Base-by-base conservation (phyloP, 2,797 vertebrate genomes). In the Morelia viridis region DNA sequence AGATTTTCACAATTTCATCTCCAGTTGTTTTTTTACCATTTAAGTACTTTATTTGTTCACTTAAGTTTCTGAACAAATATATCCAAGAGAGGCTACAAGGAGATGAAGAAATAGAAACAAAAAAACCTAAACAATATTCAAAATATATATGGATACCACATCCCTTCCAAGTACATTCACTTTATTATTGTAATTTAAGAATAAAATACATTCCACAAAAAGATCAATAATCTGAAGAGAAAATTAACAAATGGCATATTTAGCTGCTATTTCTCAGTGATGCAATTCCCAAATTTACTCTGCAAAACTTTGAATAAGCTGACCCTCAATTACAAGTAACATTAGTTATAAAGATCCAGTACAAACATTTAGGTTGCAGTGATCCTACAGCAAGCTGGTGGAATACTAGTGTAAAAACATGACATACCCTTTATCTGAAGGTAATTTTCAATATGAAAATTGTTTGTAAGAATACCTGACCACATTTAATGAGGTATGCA, bases 191-290 rank as follows among this genome's bases (percentile, higher is more conserved):
- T 89, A 65, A 86, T 57, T 11, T 31, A 89, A 41, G 15, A 93
- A 93, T 26, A 76, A 53, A 91, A 90, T 94, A n/a, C 26, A 12
- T 76, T 86, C 62, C 15, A 76, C 13, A 85, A 86, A 76, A 11
- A 71, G 5, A 76, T 76, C 41, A 62, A 89, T 4, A n/a, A 62
- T 56, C 24, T 60, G 17, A 13, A 76, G 89, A 57, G 31, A 28
- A 94, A 76, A 86, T n/a, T 46, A 26, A 1, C 76, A 80, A 53
- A 22, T 62, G n/a, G n/a, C 31, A 89, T 12, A 46, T 28, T 83
- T 41, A 60, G 35, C 26, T 83, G 50, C n/a, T 57, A 57, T 17
- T 57, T 71, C 57, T 61, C 10, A 24, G 35, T 26, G 35, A 4
- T 90, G 41, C 0, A 0, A 89, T 46, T 84, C 15, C 31, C 92